Evolutionary conservation across 2,888 invertebrate genomes (phyloP).

Genomic region (Pyralis farinalis): DNA sequence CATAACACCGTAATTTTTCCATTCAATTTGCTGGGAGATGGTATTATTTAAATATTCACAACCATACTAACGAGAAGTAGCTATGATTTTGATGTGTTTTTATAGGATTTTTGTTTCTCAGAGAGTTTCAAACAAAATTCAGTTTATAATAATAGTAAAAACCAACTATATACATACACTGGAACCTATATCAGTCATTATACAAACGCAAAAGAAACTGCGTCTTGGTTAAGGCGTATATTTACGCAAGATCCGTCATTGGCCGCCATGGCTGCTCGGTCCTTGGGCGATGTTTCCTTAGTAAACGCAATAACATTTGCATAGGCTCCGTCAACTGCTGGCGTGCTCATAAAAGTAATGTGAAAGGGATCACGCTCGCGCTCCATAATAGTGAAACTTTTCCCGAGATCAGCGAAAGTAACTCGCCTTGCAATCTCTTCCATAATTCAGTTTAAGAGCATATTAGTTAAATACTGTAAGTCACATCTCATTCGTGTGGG

Average conservation of each 20-base stretch:
- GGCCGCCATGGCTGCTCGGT: conserved; percentile 19
- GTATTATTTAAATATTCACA: not conserved
- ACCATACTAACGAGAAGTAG: too few relatives aligned
- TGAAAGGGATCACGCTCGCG: conserved; percentile 62
- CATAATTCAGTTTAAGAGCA: conserved; percentile 30
- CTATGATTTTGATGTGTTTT: too few relatives aligned
- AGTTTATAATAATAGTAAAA: too few relatives aligned
- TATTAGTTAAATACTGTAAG: conserved; percentile 6
- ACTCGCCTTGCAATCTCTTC: conserved; percentile 42
- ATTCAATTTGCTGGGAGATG: conserved; percentile 2
- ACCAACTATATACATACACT: too few relatives aligned
- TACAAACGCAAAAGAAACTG: too few relatives aligned
- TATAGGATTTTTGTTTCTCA: too few relatives aligned
- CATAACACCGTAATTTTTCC: conserved; percentile 8
- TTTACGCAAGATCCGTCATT: conserved; percentile 15
- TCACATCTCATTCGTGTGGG: conserved; percentile 2
- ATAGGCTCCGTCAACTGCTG: conserved; percentile 65
- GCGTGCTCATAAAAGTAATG: conserved; percentile 63
- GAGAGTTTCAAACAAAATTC: too few relatives aligned
- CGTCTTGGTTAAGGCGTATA: not conserved
- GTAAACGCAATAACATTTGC: conserved; percentile 68
- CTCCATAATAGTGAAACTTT: conserved; percentile 60
- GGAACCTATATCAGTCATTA: too few relatives aligned
- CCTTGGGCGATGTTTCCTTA: conserved; percentile 44
- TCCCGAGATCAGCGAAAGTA: conserved; percentile 54